Conservation (phyloP, 2,888 invertebrate species). For the Callyntrura guangdongensis region DNA sequence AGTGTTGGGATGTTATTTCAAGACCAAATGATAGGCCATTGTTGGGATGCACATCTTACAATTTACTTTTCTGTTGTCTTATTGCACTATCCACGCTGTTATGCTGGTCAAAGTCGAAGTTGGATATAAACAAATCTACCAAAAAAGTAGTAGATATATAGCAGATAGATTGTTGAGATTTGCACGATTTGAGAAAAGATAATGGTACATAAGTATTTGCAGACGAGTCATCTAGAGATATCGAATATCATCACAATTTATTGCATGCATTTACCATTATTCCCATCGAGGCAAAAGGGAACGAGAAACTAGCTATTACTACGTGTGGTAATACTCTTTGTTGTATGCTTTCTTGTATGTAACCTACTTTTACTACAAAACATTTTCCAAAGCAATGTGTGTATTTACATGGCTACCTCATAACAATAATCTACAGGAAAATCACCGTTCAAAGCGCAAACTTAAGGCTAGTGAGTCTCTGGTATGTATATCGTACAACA, state of each 20-base stretch:
- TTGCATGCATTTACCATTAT: slow-evolving; percentile 50
- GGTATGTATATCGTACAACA: background rate
- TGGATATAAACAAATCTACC: slow-evolving; percentile 12
- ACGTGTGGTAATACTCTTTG: background rate
- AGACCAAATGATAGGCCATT: background rate
- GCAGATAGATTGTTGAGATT: slow-evolving; percentile 69
- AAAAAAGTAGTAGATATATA: background rate
- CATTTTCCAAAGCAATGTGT: background rate
- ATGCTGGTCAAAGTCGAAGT: background rate
- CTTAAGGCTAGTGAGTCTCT: background rate
- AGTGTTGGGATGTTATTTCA: background rate
- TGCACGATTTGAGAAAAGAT: slow-evolving; percentile 67
- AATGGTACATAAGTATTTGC: slow-evolving; percentile 56
- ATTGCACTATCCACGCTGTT: background rate
- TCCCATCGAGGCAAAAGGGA: background rate
- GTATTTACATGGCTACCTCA: slow-evolving; percentile 26
- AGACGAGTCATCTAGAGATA: slow-evolving; percentile 53
- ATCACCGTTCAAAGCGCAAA: slow-evolving; percentile 27
- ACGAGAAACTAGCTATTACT: background rate
- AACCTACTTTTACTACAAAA: background rate
- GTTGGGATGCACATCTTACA: slow-evolving; percentile 1
- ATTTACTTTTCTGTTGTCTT: background rate
- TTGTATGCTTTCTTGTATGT: background rate
- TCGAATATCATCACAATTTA: slow-evolving; percentile 53
- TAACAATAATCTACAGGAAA: slow-evolving; percentile 53